These are phyloP conservation scores for Catajapyx aquilonaris DNA, from an alignment of 1,140 invertebrate genomes.

Conservation along the genomic window DNA sequence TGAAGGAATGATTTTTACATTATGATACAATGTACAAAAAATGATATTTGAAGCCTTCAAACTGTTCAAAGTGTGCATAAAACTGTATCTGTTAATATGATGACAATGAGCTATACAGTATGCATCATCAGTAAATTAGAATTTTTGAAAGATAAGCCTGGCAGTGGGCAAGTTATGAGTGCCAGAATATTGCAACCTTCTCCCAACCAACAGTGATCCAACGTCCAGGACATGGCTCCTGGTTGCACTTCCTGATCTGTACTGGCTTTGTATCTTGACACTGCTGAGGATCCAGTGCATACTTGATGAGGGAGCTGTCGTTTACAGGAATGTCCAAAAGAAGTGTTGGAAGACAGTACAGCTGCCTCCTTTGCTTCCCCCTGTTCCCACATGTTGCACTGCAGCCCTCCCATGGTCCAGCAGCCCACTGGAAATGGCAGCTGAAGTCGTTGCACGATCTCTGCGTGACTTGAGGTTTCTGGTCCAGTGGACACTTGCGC, in stretches of 20 bases:
- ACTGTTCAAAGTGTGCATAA: too few species aligned
- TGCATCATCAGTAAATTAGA: too few species aligned
- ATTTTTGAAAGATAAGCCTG: too few species aligned
- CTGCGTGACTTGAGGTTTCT: slow-evolving; percentile 20
- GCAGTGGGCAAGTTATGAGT: too few species aligned
- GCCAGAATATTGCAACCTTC: too few species aligned
- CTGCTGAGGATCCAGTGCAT: slow-evolving; percentile 28
- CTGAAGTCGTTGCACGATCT: slow-evolving; percentile 31
- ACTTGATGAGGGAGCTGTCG: slow-evolving; percentile 22
- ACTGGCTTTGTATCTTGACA: slow-evolving; percentile 20
- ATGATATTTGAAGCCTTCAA: too few species aligned
- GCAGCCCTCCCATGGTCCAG: slow-evolving; percentile 40
- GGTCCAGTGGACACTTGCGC: slow-evolving; percentile 22
- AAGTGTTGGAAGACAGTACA: slow-evolving; percentile 34
- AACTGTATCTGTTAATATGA: too few species aligned
- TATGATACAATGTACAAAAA: too few species aligned
- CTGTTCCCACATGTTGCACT: slow-evolving; percentile 32
- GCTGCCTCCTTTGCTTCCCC: slow-evolving; percentile 33
- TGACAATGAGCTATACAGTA: too few species aligned
- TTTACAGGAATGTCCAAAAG: slow-evolving; percentile 13
- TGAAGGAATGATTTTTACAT: too few species aligned
- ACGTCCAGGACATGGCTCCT: slow-evolving; percentile 13
- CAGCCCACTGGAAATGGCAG: slow-evolving; percentile 36
- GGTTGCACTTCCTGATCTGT: slow-evolving; percentile 13
- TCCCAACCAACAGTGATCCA: slow-evolving; percentile 17